Base-by-base conservation (phyloP, 2,888 invertebrate genomes). In the Silvanus unidentatus region DNA sequence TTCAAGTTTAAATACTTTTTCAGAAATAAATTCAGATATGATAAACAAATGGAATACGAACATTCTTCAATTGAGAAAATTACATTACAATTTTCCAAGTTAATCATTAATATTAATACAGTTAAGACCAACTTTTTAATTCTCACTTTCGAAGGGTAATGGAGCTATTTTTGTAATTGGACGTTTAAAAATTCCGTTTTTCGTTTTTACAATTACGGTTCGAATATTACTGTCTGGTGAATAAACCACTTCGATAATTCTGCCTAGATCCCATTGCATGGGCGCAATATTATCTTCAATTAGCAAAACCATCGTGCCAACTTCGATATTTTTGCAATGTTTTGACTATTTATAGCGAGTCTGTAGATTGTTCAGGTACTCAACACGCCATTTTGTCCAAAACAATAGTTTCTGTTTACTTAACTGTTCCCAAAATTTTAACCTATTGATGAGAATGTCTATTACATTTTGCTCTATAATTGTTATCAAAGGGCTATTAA, bases 381-480 rank as follows among this genome's bases (percentile, higher is more conserved):
- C 11, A 12, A 32, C n/a, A 5, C 4, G 13, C 32, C 32, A 32
- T 12, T 32, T n/a, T 12, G 4, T 32, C 32, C 32, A 32, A 9
- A 32, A 32, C 3, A 3, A 5, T 32, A 8, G 32, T 5, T n/a
- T 3, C 3, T 8, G 32, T 32, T 32, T n/a, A 12, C 11, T 8
- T 8, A 5, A 32, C 10, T 5, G 10, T 32, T 32, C 13, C 32
- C 32, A 22, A 22, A 22, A 22, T 8, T 22, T 3, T 32, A 60
- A 40, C 2, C 49, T 42, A 35, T 54, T 55, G 8, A 42, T 16
- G 2, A 44, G 41, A 1, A 46, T n/a, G 5, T 54, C 43, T 1
- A 22, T 16, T 1, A 58, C 2, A 16, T 54, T 41, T 1, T 41
- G 41, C 39, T 54, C 48, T 6, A 47, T 50, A n/a, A 50, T 11